phyloP scores from a whole-genome alignment of 2,888 invertebrate species.

The Pemphredon lugubris region DNA sequence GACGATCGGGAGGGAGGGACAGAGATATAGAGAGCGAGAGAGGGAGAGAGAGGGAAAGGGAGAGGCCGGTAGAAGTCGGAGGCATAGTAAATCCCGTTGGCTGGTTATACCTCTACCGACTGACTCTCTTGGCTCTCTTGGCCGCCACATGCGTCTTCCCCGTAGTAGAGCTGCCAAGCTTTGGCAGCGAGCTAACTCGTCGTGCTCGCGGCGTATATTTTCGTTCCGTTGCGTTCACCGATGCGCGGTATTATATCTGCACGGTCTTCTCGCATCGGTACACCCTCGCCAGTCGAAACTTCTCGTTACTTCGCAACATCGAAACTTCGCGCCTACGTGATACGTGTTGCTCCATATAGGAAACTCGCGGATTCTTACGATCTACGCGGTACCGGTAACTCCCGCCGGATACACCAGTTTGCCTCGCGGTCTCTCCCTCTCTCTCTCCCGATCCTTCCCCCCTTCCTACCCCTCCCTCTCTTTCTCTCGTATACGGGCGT shows the following conservation, averaged over 20 bases:
- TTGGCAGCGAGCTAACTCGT: constrained; percentile 70
- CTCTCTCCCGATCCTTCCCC: no score
- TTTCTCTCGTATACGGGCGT: no score
- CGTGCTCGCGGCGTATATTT: constrained; percentile 70
- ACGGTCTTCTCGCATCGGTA: constrained; percentile 1
- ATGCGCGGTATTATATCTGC: constrained; percentile 14
- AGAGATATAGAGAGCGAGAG: constrained; percentile 24
- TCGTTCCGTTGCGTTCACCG: constrained; percentile 68
- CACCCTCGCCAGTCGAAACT: background rate
- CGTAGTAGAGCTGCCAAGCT: constrained; percentile 67
- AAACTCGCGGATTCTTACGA: background rate
- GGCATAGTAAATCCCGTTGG: constrained; percentile 75
- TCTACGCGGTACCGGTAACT: no score
- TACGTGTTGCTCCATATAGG: no score
- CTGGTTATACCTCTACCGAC: constrained; percentile 64
- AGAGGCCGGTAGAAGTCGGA: constrained; percentile 41
- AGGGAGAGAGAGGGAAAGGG: constrained; percentile 28
- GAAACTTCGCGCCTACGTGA: no score
- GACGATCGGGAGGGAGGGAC: no score
- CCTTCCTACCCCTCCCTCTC: no score
- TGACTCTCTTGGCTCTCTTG: constrained; percentile 23
- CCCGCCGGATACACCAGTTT: no score
- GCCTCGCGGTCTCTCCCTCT: no score
- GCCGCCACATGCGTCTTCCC: constrained; percentile 50
- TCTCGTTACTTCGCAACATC: no score